phyloP scores from a whole-genome alignment of 1,140 invertebrate species.

The Lordiphosa clarofinis region DNA sequence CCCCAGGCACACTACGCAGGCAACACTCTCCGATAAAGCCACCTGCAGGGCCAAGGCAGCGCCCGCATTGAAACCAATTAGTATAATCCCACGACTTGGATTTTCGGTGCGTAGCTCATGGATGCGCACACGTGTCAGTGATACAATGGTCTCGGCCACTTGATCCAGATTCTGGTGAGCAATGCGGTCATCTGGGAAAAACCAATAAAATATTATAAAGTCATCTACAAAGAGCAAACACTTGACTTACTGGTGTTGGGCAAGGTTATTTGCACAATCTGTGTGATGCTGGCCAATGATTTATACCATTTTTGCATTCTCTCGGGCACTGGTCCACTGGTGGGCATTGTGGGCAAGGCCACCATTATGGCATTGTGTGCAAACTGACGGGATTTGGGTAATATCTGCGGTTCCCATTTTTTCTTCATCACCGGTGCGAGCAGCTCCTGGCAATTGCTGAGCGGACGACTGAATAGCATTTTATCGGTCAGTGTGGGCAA shows the following conservation, averaged over 20 bases:
- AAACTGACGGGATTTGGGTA: conserved; percentile 82
- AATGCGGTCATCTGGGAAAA: conserved; percentile 47
- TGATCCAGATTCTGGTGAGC: conserved; percentile 66
- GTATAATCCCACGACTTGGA: conserved; percentile 86
- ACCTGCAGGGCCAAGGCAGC: conserved; percentile 87
- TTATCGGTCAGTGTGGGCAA: conserved; percentile 89
- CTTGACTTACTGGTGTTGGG: conserved; percentile 70
- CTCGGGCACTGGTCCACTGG: conserved; percentile 80
- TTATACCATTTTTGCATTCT: conserved; percentile 86
- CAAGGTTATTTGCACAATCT: conserved; percentile 84
- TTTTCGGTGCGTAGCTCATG: conserved; percentile 85
- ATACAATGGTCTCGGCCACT: conserved; percentile 85
- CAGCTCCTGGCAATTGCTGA: conserved; percentile 81
- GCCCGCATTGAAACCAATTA: conserved; percentile 89
- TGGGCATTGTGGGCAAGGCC: conserved; percentile 84
- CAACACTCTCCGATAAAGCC: conserved; percentile 84
- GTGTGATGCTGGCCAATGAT: conserved; percentile 85
- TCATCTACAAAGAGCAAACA: background rate
- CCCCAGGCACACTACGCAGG: conserved; percentile 88
- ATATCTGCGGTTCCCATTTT: conserved; percentile 86
- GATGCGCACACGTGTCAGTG: conserved; percentile 85
- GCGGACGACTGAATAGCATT: conserved; percentile 83
- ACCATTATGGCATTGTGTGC: conserved; percentile 87
- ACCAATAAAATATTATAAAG: background rate
- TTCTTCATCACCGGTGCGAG: conserved; percentile 86